Evolutionary conservation across 2,888 invertebrate species (phyloP), one percentile per base, ranked within the genome.

Genomic region (Gymnosoma rotundatum): DNA sequence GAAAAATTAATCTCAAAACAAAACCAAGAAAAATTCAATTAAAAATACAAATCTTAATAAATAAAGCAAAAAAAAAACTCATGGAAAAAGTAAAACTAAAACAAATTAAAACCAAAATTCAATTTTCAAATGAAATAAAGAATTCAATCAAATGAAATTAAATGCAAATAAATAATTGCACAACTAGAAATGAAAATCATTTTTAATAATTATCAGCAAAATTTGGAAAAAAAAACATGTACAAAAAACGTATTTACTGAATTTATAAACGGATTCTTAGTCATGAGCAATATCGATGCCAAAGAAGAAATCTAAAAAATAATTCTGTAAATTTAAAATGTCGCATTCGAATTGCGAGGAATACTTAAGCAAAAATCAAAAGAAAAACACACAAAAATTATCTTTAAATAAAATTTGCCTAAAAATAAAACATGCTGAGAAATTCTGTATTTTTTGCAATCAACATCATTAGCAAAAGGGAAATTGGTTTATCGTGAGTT

Each of bases 131-230:
- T 56, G 50, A 60, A 80, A 75, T 20, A 50, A 8, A 52, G 0
- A 56, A 50, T 38, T 21, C 50, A 48, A n/a, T n/a, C 7, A 76
- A 20, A 12, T 45, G 12, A 67, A 61, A 67, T 20, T 38, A 18
- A 4, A 66, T 7, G 10, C 45, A n/a, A 52, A 58, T 3, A 12
- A 72, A 20, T 70, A 25, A 63, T 70, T 63, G 38, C 20, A 9
- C 56, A 80, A 63, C 6, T 36, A 75, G 64, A 81, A 75, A 69
- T 70, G 58, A 75, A 81, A 70, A 75, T 58, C 12, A 56, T 74
- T 36, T 61, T 67, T 18, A 75, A 61, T 66, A 61, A 75, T 67
- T 48, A 63, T 16, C 21, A 42, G 58, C 58, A 20, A 79, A 54
- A n/a, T 21, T 50, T 21, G 6, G 56, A 58, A 63, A 12, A 12